phyloP scores from a whole-genome alignment of 2,888 invertebrate species.

The Netelia inedita region DNA sequence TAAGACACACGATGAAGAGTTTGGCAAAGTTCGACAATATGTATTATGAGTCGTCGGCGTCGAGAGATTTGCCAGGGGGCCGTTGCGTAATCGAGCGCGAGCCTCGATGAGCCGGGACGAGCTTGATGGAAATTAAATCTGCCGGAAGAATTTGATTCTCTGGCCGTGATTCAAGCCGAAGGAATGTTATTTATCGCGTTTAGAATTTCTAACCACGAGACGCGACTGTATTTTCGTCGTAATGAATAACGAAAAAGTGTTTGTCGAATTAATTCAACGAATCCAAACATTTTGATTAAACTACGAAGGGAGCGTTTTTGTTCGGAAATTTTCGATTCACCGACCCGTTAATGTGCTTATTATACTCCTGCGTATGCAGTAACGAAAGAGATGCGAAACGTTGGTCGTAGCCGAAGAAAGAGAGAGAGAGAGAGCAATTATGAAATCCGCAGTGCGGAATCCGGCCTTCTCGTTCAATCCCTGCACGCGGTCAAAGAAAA shows the following conservation, averaged over 20 bases:
- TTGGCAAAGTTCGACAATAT: constrained; percentile 58
- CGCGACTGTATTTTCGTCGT: background rate
- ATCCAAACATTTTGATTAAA: too few species aligned
- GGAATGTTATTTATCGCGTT: too few species aligned
- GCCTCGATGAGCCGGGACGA: constrained; percentile 33
- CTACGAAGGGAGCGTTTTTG: background rate
- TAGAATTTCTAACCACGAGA: too few species aligned
- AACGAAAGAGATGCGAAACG: background rate
- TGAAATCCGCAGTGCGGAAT: constrained; percentile 68
- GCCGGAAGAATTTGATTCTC: background rate
- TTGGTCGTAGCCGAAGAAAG: background rate
- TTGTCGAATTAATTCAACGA: background rate
- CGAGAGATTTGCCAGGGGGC: background rate
- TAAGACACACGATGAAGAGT: constrained; percentile 12
- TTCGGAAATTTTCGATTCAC: background rate
- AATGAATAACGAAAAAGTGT: background rate
- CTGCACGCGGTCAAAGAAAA: constrained; percentile 69
- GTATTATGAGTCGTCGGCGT: constrained; percentile 31
- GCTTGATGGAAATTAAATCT: constrained; percentile 33
- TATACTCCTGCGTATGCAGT: background rate
- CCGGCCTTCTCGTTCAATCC: constrained; percentile 26
- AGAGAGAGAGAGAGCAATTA: constrained; percentile 58
- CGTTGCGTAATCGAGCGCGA: constrained; percentile 25
- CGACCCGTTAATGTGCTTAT: background rate
- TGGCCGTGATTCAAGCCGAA: too few species aligned